Evolutionary conservation across 1,140 invertebrate genomes (phyloP), one percentile per base, ranked within the genome.

Genomic region (Drosophila chauvacae): DNA sequence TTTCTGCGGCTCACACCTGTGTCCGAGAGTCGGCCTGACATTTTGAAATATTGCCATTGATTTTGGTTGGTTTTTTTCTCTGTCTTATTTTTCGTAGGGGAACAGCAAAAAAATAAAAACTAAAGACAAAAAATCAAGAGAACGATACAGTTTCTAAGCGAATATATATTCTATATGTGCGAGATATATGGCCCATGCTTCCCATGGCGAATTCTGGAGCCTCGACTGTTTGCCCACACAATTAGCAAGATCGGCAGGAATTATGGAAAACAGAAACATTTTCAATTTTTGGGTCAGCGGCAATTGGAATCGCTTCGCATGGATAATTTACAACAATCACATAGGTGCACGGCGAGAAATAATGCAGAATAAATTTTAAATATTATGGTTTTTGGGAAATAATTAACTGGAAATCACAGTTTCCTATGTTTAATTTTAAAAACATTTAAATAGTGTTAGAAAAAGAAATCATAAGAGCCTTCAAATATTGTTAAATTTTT

Each of bases 41-140:
- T 90, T 90, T 90, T 90, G 85, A 90, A 90, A 85, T 90, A 90
- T 90, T 85, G 78, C 85, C 85, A 90, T 90, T 90, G 85, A 88
- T 88, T 85, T 60, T 69, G 77, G 68, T 74, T 68, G 61, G 1
- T 10, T 66, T 65, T 33, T 10, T 33, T 11, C 20, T 23, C 23
- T 23, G 23, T 74, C 26, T 48, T 4, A 0, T 14, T 48, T 9
- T 28, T 28, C 26, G 41, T 41, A 60, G 80, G 62, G 71, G 66
- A 28, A 28, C 30, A 55, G 28, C 30, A 55, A 51, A 37, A 11
- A 62, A 53, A 44, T 44, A 47, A 44, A 51, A 39, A 39, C 5
- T 16, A 5, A 44, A 44, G n/a, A 11, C n/a, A 61, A 39, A 23
- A 33, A 55, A 55, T 20, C 37, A 20, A 39, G 6, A 45, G 35